A percentile compares a stretch with the other conserved stretches of the same genome.
phyloP scores from a whole-genome alignment of 2,888 invertebrate genomes.

The Caenorhabditis angaria region DNA sequence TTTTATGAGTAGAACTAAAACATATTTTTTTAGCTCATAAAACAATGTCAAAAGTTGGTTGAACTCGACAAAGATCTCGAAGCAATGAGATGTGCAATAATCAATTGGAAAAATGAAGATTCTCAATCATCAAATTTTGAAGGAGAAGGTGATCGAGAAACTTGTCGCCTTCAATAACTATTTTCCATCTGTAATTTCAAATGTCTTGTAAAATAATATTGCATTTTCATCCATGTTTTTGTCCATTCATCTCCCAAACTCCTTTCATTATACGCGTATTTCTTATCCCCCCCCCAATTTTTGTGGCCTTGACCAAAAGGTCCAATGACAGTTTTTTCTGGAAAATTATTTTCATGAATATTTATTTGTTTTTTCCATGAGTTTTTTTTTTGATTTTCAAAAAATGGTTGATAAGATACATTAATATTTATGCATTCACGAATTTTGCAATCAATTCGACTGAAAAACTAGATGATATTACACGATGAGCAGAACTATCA shows the following conservation, averaged over 20 bases:
- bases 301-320: not conserved
- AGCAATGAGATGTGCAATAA: constrained; percentile 17
- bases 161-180: constrained; percentile 34
- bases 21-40: constrained; percentile 26
- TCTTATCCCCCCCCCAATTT: too few relatives aligned
- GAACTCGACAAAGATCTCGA: constrained; percentile 42
- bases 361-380: too few relatives aligned
- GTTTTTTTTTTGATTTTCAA: too few relatives aligned
- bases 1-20: too few relatives aligned
- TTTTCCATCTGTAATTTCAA: not conserved
- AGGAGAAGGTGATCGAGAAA: constrained; percentile 42
- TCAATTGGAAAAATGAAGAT: constrained; percentile 27
- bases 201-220: not conserved
- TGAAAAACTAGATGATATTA: constrained; percentile 40
- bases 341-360: too few relatives aligned
- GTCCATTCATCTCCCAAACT: not conserved
- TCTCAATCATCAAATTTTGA: constrained; percentile 24
- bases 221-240: not conserved
- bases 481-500: constrained; percentile 49
- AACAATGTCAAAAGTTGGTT: constrained; percentile 27
- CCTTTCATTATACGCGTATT: not conserved
- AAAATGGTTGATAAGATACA: too few relatives aligned
- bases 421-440: too few relatives aligned
- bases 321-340: too few relatives aligned
- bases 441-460: constrained; percentile 44